These are phyloP conservation scores for Heptranchias perlo DNA, from an alignment of 2,113 vertebrate species.

Conservation along the genomic window DNA sequence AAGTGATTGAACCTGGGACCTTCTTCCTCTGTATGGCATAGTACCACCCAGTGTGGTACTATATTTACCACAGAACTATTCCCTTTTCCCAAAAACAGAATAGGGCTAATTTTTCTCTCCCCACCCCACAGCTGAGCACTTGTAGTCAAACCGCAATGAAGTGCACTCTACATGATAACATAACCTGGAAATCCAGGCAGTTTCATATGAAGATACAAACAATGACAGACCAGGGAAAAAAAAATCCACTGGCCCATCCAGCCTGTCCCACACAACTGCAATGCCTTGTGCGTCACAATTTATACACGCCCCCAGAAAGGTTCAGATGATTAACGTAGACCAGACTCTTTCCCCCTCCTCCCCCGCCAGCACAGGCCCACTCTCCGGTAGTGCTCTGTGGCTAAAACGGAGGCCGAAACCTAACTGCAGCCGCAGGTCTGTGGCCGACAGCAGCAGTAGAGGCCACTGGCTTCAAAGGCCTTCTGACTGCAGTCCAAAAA, in stretches of 20 bases:
- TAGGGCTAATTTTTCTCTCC: not conserved
- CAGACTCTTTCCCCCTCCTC: not conserved
- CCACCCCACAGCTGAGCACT: not conserved
- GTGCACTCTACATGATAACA: not conserved
- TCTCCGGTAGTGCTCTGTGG: too few relatives aligned
- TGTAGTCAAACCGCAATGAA: not conserved
- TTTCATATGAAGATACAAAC: not conserved
- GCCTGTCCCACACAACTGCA: too few relatives aligned
- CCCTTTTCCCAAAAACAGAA: not conserved
- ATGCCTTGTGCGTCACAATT: not conserved
- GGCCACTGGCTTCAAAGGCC: too few relatives aligned
- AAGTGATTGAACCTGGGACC: not conserved
- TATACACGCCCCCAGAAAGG: too few relatives aligned
- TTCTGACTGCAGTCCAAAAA: not conserved
- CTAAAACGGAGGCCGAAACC: too few relatives aligned
- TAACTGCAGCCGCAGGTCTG: too few relatives aligned
- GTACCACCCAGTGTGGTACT: not conserved
- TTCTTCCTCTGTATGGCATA: not conserved
- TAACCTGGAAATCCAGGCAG: too few relatives aligned
- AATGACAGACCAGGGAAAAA: not conserved
- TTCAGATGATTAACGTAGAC: not conserved
- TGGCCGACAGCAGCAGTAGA: too few relatives aligned
- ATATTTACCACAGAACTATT: not conserved
- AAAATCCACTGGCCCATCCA: not conserved
- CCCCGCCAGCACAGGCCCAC: too few relatives aligned